Evolutionary conservation across 1,140 invertebrate genomes (phyloP), one percentile per base, ranked within the genome.

Genomic region (Leptopilina boulardi): DNA sequence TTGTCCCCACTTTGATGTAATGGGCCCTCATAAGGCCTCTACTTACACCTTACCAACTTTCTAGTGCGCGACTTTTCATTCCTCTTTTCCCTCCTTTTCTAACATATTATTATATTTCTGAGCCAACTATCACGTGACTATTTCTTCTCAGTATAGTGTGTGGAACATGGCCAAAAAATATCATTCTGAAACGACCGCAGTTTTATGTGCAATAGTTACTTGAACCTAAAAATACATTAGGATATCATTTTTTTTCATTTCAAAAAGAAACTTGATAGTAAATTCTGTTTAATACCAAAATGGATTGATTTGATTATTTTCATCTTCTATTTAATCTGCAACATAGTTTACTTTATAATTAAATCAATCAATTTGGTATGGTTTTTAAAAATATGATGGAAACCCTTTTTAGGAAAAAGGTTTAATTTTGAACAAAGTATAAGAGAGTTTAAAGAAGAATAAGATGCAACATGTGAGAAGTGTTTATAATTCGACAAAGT

Each of bases 51-150:
- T 38, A 10, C 23, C 21, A 21, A 59, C 18, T 15, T 23, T 15
- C 21, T n/a, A 13, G 56, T 13, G 9, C n/a, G n/a, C n/a, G n/a
- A n/a, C 54, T 77, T 77, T 73, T 47, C 21, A 5, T 18, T 66
- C 59, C 59, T 23, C 11, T 13, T 26, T 56, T 56, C 11, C 54
- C 11, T 19, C 18, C 11, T n/a, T n/a, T n/a, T n/a, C n/a, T n/a
- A n/a, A n/a, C n/a, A n/a, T n/a, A n/a, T n/a, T n/a, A n/a, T n/a
- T 2, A 66, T 15, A 23, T 66, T 10, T 10, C 11, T 26, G 5
- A 66, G 4, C 59, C 26, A 13, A 26, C 23, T 15, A 66, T 15
- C 15, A 26, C 13, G 26, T 8, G 23, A 30, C 59, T 34, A n/a
- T n/a, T n/a, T 66, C 59, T n/a, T n/a, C 18, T n/a, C n/a, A n/a